These are phyloP conservation scores for Chrysolina oricalcia DNA, from an alignment of 2,888 invertebrate species.

Conservation along the genomic window DNA sequence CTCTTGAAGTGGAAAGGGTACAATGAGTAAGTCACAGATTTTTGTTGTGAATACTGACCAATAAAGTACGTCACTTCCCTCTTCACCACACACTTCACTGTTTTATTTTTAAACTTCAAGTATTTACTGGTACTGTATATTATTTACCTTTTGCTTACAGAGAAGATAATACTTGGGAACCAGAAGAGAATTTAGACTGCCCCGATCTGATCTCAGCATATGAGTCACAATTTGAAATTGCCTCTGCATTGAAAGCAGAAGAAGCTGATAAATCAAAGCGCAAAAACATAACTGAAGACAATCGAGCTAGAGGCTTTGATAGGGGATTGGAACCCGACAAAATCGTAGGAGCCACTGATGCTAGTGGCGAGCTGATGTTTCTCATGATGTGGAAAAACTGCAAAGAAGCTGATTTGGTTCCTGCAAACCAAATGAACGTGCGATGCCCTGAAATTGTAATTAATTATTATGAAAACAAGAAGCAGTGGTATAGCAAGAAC, in stretches of 20 bases:
- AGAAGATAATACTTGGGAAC: constrained; percentile 88
- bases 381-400: constrained; percentile 89
- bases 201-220: constrained; percentile 78
- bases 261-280: constrained; percentile 64
- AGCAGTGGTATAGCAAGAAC: constrained; percentile 65
- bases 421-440: constrained; percentile 76
- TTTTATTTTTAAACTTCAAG: background rate
- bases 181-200: constrained; percentile 85
- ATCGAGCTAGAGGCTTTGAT: constrained; percentile 82
- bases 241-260: constrained; percentile 55
- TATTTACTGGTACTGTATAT: no score
- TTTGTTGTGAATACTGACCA: background rate
- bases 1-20: constrained; percentile 81
- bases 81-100: background rate
- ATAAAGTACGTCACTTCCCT: background rate
- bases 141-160: constrained; percentile 56
- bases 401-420: constrained; percentile 79
- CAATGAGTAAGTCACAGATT: constrained; percentile 73
- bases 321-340: constrained; percentile 86
- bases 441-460: constrained; percentile 79
- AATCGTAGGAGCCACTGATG: constrained; percentile 92
- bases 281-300: constrained; percentile 69
- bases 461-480: constrained; percentile 77
- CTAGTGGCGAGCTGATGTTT: constrained; percentile 91
- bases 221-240: constrained; percentile 63